These are phyloP conservation scores for Coracias cyanogaster DNA, from an alignment of 2,797 vertebrate species.

Conservation along the genomic window DNA sequence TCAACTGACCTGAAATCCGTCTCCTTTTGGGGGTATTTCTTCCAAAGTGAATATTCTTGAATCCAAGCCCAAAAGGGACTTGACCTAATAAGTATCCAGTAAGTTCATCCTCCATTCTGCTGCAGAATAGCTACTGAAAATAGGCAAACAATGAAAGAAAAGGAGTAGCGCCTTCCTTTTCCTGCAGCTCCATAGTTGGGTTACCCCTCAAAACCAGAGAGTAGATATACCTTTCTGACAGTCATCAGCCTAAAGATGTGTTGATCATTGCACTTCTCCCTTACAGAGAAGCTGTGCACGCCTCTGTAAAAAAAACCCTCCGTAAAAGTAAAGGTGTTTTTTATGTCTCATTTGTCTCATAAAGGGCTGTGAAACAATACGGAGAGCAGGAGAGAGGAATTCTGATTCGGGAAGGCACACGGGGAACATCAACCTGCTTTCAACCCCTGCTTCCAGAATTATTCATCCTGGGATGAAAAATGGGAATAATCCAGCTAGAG, in stretches of 20 bases:
- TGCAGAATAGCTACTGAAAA: background rate
- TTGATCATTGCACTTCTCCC: background rate
- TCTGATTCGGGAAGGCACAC: background rate
- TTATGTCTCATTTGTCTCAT: background rate
- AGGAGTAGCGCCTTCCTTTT: background rate
- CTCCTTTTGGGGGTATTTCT: background rate
- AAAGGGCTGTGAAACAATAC: background rate
- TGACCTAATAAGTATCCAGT: background rate
- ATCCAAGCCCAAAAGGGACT: background rate
- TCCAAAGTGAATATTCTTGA: background rate
- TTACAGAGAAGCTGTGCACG: background rate
- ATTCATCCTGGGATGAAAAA: background rate
- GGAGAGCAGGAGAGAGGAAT: background rate
- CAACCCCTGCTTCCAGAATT: background rate
- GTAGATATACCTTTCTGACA: background rate
- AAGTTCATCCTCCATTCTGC: background rate
- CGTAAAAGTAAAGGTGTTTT: background rate
- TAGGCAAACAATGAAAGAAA: background rate
- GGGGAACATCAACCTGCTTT: background rate
- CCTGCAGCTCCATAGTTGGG: background rate
- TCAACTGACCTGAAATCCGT: background rate
- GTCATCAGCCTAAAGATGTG: accelerated
- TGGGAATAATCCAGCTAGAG: background rate
- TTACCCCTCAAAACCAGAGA: background rate
- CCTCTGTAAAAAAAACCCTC: background rate